Base-by-base conservation (phyloP, 2,888 invertebrate species). In the Stenoptilia bipunctidactyla region DNA sequence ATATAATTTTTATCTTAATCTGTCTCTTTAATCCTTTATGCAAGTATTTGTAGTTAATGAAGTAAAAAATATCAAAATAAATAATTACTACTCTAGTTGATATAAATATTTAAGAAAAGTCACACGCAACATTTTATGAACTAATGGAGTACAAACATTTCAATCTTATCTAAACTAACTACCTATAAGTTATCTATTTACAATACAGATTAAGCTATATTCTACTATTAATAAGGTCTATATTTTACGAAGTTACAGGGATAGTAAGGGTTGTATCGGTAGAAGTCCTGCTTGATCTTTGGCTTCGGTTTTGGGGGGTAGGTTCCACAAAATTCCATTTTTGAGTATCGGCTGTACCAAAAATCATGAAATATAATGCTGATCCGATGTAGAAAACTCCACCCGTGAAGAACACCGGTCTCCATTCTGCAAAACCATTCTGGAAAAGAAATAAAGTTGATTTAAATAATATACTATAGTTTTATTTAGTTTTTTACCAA, bases 381-480 rank as follows among this genome's bases (percentile, higher is more conserved):
- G 90, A 87, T 1, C 88, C 84, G 12, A 89, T 87, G 56, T 92
- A 93, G 0, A 90, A 85, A 0, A 83, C 79, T 0, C 91, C 89
- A 0, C 92, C 92, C 20, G 92, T 89, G 52, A 89, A 83, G 58
- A 92, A 92, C 38, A 92, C 87, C 15, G 86, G 85, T 38, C 90
- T 87, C 92, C 92, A 93, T 63, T 92, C 88, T 14, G 86, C 79
- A 40, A 92, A 84, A n/a, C 91, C 90, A 49, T 91, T 92, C 92
- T 92, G 61, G 39, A 43, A 45, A 33, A 15, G 27, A 13, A 30
- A 10, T 1, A 37, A 20, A 14, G 27, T 15, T 12, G 10, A 25
- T 25, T n/a, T n/a, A n/a, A n/a, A n/a, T n/a, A n/a, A n/a, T n/a
- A n/a, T n/a, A n/a, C n/a, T n/a, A n/a, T n/a, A n/a, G n/a, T n/a